phyloP scores from a whole-genome alignment of 2,113 vertebrate species.

The Puffinus mauretanicus region DNA sequence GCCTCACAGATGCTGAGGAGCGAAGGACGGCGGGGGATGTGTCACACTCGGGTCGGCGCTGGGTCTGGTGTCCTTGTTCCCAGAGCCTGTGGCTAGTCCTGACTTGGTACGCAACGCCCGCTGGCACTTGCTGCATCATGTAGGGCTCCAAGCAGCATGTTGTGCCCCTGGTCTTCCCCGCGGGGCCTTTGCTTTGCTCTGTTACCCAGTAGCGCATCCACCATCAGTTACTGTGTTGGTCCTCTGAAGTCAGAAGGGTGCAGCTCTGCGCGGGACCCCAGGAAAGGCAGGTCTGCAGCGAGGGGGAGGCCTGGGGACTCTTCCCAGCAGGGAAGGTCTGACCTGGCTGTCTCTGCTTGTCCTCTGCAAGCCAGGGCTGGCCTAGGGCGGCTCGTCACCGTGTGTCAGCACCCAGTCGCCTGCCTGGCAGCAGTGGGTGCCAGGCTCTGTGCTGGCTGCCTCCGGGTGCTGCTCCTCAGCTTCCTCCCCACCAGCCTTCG shows the following conservation, averaged over 20 bases:
- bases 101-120: not conserved
- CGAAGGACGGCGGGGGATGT: not conserved
- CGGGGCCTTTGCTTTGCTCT: not conserved
- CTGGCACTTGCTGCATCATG: accelerated
- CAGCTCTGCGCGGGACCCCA: accelerated
- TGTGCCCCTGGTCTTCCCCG: not conserved
- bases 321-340: not conserved
- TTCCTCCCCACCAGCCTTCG: not conserved
- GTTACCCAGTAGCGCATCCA: not conserved
- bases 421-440: not conserved
- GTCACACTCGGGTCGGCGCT: accelerated
- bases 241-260: too few species aligned
- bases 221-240: accelerated
- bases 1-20: not conserved
- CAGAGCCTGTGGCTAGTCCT: not conserved
- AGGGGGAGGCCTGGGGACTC: accelerated
- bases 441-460: not conserved
- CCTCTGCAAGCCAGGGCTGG: not conserved
- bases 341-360: not conserved
- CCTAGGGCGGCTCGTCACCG: not conserved
- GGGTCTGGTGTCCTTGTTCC: not conserved
- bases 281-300: not conserved
- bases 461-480: not conserved
- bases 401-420: not conserved
- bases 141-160: not conserved